phyloP scores from a whole-genome alignment of 2,888 invertebrate species.

The Agrilus biguttatus region DNA sequence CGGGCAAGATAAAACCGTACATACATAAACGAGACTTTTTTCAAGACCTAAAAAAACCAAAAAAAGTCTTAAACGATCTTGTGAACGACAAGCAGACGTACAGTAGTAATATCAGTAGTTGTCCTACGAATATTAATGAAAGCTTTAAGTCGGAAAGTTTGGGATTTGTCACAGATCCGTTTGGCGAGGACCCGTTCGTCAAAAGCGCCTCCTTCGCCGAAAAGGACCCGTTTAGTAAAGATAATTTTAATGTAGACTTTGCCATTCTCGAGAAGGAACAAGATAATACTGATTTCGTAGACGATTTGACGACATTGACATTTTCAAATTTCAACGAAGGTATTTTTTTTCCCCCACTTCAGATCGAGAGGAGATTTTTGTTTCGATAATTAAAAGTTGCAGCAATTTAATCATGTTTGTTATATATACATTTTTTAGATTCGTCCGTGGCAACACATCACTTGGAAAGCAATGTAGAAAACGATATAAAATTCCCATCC shows the following conservation, averaged over 20 bases:
- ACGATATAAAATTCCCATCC: no score
- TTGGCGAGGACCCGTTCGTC: slow-evolving; percentile 62
- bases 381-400: no score
- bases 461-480: slow-evolving; percentile 1
- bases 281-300: slow-evolving; percentile 20
- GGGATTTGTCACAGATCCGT: slow-evolving; percentile 44
- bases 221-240: slow-evolving; percentile 48
- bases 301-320: not conserved
- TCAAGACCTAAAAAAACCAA: slow-evolving; percentile 88
- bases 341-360: no score
- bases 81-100: slow-evolving; percentile 27
- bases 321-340: no score
- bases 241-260: slow-evolving; percentile 23
- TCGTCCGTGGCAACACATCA: not conserved
- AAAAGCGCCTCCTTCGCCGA: slow-evolving; percentile 53
- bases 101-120: slow-evolving; percentile 10
- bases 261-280: slow-evolving; percentile 18
- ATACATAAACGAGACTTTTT: slow-evolving; percentile 94
- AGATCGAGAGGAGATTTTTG: no score
- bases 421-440: not conserved
- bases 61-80: slow-evolving; percentile 81
- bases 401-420: no score
- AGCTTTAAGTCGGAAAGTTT: slow-evolving; percentile 7
- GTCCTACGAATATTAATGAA: slow-evolving; percentile 7
- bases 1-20: slow-evolving; percentile 82